Evolutionary conservation across 2,888 invertebrate species (phyloP).

Genomic region (Drosophila emarginata): DNA sequence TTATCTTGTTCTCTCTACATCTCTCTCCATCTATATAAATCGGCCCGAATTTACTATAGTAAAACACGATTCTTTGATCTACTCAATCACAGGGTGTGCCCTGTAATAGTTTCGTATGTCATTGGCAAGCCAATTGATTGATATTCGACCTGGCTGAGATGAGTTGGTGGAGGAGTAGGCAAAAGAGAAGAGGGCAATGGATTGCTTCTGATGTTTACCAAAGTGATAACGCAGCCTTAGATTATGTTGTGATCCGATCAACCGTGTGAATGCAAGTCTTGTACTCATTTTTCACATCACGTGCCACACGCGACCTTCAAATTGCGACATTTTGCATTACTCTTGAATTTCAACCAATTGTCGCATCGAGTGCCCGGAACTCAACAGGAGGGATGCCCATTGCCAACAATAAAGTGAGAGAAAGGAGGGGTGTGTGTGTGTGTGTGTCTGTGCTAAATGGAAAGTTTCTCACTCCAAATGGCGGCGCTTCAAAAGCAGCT

Average conservation of each 20-base stretch:
- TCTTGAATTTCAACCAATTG: constrained; percentile 73
- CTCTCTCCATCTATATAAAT: constrained; percentile 31
- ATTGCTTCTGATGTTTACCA: constrained; percentile 63
- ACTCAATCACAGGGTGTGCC: not conserved
- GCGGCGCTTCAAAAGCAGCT: constrained; percentile 64
- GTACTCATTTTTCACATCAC: constrained; percentile 73
- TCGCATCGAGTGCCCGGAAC: constrained; percentile 45
- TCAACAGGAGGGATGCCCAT: constrained; percentile 35
- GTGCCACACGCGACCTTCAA: constrained; percentile 73
- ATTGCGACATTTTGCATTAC: constrained; percentile 75
- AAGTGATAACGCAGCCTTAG: constrained; percentile 75
- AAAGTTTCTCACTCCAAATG: constrained; percentile 11
- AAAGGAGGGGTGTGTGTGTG: constrained; percentile 26
- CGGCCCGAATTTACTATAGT: constrained; percentile 50
- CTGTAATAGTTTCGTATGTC: constrained; percentile 27
- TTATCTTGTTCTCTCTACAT: not conserved
- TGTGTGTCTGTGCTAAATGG: not conserved
- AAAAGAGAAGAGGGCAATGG: not conserved
- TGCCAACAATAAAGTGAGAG: not conserved
- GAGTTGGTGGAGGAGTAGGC: not conserved
- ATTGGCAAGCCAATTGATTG: constrained; percentile 61
- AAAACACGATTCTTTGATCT: constrained; percentile 38
- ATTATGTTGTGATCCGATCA: constrained; percentile 78
- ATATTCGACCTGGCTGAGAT: constrained; percentile 57
- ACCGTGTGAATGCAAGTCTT: constrained; percentile 28